Conservation (phyloP, 2,888 invertebrate genomes). For the Tricholauxania praeusta region DNA sequence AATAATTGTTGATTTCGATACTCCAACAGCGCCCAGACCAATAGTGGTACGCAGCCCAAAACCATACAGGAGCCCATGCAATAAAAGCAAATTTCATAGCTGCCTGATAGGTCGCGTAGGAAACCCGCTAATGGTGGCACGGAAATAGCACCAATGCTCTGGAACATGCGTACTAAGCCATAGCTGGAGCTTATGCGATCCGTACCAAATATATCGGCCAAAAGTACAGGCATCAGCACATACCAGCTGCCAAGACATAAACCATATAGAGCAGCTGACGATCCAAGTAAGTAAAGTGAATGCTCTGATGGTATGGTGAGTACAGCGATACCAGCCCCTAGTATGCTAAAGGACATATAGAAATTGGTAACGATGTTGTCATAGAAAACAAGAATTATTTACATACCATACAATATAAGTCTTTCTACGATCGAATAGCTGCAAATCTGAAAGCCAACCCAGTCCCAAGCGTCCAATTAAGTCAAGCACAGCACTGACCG, state of each 20-base stretch:
- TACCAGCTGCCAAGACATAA: slow-evolving; percentile 83
- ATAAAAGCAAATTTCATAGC: slow-evolving; percentile 79
- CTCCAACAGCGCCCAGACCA: slow-evolving; percentile 68
- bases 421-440: slow-evolving; percentile 78
- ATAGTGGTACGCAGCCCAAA: slow-evolving; percentile 75
- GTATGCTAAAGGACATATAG: slow-evolving; percentile 69
- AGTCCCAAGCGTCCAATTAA: slow-evolving; percentile 78
- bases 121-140: slow-evolving; percentile 80
- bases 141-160: slow-evolving; percentile 79
- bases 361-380: neutral
- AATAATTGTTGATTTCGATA: slow-evolving; percentile 52
- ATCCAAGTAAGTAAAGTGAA: slow-evolving; percentile 75
- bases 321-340: slow-evolving; percentile 78
- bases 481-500: slow-evolving; percentile 80
- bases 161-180: slow-evolving; percentile 81
- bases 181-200: slow-evolving; percentile 82
- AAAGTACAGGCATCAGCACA: slow-evolving; percentile 78
- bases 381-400: slow-evolving; percentile 43
- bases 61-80: slow-evolving; percentile 84
- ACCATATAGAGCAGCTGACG: slow-evolving; percentile 77
- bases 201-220: slow-evolving; percentile 81
- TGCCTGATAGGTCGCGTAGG: slow-evolving; percentile 77
- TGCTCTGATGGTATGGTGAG: slow-evolving; percentile 75
- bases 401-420: slow-evolving; percentile 77
- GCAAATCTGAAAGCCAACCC: slow-evolving; percentile 80